These are phyloP conservation scores for Aproaerema taeniolella DNA, from an alignment of 2,888 invertebrate species.

Conservation along the genomic window DNA sequence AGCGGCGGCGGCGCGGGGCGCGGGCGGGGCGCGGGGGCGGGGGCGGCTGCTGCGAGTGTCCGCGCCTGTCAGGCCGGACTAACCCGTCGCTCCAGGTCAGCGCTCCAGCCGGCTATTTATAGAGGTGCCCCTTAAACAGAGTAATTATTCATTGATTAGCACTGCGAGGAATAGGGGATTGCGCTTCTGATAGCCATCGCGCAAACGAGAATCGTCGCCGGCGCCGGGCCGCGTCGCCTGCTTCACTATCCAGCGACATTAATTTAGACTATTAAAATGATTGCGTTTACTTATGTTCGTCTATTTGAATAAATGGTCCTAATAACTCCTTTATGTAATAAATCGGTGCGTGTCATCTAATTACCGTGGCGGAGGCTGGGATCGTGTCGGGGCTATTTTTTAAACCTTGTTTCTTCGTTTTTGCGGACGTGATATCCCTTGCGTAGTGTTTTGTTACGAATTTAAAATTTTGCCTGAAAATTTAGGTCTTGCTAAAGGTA, in stretches of 20 bases:
- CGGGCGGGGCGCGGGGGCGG: conserved; percentile 29
- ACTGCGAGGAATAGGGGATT: conserved; percentile 76
- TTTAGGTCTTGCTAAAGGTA: too few relatives aligned
- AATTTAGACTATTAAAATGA: conserved; percentile 11
- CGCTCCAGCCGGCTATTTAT: conserved; percentile 77
- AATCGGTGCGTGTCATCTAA: conserved; percentile 5
- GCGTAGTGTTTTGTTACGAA: too few relatives aligned
- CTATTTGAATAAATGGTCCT: conserved; percentile 4
- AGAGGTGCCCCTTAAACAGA: conserved; percentile 77
- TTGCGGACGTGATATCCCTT: conserved; percentile 31
- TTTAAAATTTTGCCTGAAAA: too few relatives aligned
- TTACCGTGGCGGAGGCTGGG: conserved; percentile 2
- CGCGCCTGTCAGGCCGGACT: conserved; percentile 73
- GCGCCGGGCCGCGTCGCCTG: conserved; percentile 50
- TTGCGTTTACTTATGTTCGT: conserved; percentile 1
- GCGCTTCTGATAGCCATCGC: conserved; percentile 75
- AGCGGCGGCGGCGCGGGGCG: conserved; percentile 30
- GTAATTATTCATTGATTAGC: conserved; percentile 78
- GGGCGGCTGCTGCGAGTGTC: conserved; percentile 64
- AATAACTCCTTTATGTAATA: conserved; percentile 4
- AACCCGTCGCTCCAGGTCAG: conserved; percentile 77
- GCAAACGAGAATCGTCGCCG: conserved; percentile 69
- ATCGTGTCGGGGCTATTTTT: neutral
- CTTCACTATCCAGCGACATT: conserved; percentile 18
- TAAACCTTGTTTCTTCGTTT: conserved; percentile 19